Conservation (phyloP, 2,113 vertebrate species). For the Psammodynastes pulverulentus region DNA sequence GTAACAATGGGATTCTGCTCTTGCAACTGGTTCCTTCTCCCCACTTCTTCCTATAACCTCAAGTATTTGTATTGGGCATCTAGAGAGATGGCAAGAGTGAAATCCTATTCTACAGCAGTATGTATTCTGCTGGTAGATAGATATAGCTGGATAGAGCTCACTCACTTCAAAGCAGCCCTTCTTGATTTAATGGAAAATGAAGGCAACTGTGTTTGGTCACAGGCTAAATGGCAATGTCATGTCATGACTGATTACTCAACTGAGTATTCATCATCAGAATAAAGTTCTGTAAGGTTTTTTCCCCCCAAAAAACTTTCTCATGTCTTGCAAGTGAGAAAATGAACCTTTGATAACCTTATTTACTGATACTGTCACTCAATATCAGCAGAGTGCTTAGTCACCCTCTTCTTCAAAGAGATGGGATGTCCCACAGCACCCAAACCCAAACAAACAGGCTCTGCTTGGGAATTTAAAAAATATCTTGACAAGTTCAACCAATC, state of each 20-base stretch:
- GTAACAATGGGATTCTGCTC: not conserved
- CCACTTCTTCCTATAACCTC: not conserved
- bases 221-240: conserved; percentile 41
- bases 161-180: not conserved
- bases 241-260: conserved; percentile 57
- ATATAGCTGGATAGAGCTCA: not conserved
- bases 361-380: conserved; percentile 58
- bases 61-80: not conserved
- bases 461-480: conserved; percentile 40
- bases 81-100: not conserved
- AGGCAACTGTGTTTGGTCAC: not conserved
- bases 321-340: not conserved
- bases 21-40: no score
- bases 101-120: not conserved
- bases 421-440: conserved; percentile 51
- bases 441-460: conserved; percentile 48
- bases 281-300: conserved; percentile 54
- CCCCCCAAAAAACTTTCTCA: not conserved
- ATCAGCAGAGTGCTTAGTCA: conserved; percentile 45
- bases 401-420: conserved; percentile 50
- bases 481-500: conserved; percentile 50
- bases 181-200: not conserved
- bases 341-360: conserved; percentile 61
- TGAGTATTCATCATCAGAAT: conserved; percentile 49
- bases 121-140: not conserved